These are phyloP conservation scores for Orius laevigatus DNA, from an alignment of 1,140 invertebrate genomes.

Conservation along the genomic window DNA sequence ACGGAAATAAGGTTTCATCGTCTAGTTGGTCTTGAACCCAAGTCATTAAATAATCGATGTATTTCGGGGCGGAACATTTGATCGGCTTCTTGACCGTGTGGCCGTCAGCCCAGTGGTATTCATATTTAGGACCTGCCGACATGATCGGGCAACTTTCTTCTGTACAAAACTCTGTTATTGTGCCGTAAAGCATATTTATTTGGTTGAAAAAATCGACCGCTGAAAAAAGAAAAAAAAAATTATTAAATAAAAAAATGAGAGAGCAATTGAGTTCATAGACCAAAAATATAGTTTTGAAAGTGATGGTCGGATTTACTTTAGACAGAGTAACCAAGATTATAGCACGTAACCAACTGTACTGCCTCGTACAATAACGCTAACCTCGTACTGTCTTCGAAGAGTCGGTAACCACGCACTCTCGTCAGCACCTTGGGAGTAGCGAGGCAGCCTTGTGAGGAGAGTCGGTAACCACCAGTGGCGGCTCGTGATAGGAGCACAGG, in stretches of 20 bases:
- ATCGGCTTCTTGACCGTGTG: slow-evolving; percentile 97
- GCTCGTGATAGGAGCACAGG: no score
- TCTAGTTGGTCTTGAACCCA: slow-evolving; percentile 99
- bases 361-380: no score
- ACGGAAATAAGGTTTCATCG: slow-evolving; percentile 96
- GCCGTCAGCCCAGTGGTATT: slow-evolving; percentile 99
- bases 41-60: slow-evolving; percentile 99
- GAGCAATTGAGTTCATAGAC: no score
- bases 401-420: no score
- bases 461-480: no score
- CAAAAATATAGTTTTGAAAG: no score
- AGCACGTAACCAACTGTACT: no score
- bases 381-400: no score
- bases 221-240: slow-evolving; percentile 31
- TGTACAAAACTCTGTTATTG: slow-evolving; percentile 97
- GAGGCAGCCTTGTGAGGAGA: no score
- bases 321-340: no score
- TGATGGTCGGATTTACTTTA: no score
- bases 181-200: slow-evolving; percentile 99
- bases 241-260: slow-evolving; percentile 1
- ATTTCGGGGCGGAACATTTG: slow-evolving; percentile 97
- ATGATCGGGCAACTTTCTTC: slow-evolving; percentile 96
- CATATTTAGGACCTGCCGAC: slow-evolving; percentile 95
- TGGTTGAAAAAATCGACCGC: slow-evolving; percentile 99
- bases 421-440: no score